Evolutionary conservation across 2,113 vertebrate genomes (phyloP).

Genomic region (Archilochus colubris): DNA sequence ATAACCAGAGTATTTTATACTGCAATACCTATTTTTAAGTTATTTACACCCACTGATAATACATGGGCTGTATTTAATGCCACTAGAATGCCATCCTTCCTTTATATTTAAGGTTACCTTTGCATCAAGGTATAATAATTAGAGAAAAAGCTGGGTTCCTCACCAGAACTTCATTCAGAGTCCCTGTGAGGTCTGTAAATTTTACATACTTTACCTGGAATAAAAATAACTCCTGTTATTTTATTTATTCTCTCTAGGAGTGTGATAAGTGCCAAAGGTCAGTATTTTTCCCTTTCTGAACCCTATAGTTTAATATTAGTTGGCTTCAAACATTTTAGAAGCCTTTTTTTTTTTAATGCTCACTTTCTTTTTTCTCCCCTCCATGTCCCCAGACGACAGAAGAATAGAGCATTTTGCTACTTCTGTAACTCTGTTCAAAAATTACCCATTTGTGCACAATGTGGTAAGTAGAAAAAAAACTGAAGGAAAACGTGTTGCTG

Average conservation of each 20-base stretch:
- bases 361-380: not conserved
- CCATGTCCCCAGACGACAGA: conserved; percentile 86
- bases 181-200: not conserved
- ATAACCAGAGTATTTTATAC: not conserved
- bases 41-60: not conserved
- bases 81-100: not conserved
- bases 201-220: not conserved
- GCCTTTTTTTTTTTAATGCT: conserved; percentile 11
- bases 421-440: conserved; percentile 95
- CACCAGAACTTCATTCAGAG: not conserved
- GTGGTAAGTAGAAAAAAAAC: conserved; percentile 84
- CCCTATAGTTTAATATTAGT: not conserved
- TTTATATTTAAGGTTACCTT: not conserved
- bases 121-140: not conserved
- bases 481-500: not conserved
- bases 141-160: not conserved
- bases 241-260: conserved; percentile 81
- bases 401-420: conserved; percentile 98
- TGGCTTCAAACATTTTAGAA: not conserved
- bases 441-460: conserved; percentile 94
- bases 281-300: conserved; percentile 46
- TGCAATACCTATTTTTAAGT: not conserved
- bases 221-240: conserved; percentile 35
- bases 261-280: conserved; percentile 99
- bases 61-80: not conserved